Conservation (phyloP, 2,113 vertebrate genomes). For the Varanus salvator region DNA sequence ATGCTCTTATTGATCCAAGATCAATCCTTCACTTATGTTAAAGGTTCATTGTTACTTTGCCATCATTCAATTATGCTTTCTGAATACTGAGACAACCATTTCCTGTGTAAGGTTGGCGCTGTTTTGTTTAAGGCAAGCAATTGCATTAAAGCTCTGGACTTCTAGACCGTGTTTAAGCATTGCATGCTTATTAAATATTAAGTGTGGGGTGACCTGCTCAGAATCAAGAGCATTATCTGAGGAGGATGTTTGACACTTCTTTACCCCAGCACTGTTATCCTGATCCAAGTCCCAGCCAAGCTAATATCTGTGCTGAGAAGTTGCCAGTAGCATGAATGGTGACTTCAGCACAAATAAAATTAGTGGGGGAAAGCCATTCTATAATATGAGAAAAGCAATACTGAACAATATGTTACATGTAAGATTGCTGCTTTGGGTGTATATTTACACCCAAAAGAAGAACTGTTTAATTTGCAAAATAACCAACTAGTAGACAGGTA, state of each 20-base stretch:
- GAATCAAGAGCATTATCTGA: not conserved
- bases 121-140: slow-evolving; percentile 13
- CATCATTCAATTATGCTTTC: slow-evolving; percentile 29
- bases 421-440: not conserved
- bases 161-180: not conserved
- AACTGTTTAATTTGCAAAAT: not conserved
- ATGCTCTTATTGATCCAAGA: slow-evolving; percentile 27
- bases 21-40: slow-evolving; percentile 4
- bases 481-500: not conserved
- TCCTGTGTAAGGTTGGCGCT: not conserved
- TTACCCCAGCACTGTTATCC: too few species aligned
- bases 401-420: not conserved
- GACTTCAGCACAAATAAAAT: not conserved
- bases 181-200: not conserved
- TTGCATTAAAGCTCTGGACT: slow-evolving; percentile 3
- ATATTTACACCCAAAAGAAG: too few species aligned
- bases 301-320: not conserved
- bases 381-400: not conserved
- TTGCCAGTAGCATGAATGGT: not conserved
- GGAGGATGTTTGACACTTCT: not conserved
- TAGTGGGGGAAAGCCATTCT: not conserved
- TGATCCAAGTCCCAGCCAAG: too few species aligned
- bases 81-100: not conserved
- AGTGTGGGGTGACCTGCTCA: not conserved
- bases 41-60: not conserved